Evolutionary conservation across 2,113 vertebrate genomes (phyloP).

Genomic region (Gasterosteus aculeatus): DNA sequence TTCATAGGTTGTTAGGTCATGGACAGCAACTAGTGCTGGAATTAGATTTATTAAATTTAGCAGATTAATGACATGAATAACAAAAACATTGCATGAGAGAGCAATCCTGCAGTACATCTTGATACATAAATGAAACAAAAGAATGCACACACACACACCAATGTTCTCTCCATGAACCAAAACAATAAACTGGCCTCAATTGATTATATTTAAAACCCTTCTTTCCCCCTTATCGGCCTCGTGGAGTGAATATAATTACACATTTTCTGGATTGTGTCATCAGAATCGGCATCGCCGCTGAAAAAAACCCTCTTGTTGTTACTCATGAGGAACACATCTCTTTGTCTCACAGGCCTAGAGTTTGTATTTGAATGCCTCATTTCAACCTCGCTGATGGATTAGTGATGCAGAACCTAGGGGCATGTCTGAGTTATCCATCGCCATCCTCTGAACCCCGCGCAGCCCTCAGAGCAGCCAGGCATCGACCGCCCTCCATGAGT

Average conservation of each 20-base stretch:
- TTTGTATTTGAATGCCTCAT: slow-evolving; percentile 14
- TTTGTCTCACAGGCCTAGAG: slow-evolving; percentile 9
- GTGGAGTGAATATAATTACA: slow-evolving; percentile 21
- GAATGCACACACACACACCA: background rate
- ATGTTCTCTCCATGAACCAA: too few species aligned
- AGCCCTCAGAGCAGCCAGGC: slow-evolving; percentile 30
- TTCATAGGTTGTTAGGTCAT: background rate
- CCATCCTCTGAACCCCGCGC: slow-evolving; percentile 19
- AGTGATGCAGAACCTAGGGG: slow-evolving; percentile 22
- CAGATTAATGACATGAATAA: background rate
- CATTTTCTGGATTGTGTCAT: slow-evolving; percentile 10
- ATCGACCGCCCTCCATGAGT: slow-evolving; percentile 60
- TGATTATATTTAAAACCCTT: background rate
- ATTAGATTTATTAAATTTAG: background rate
- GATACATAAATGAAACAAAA: background rate
- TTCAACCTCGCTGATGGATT: slow-evolving; percentile 35
- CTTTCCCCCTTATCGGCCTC: background rate
- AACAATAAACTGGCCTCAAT: background rate
- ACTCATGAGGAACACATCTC: background rate
- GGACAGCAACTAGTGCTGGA: background rate
- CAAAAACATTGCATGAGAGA: background rate
- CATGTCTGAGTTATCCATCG: slow-evolving; percentile 55
- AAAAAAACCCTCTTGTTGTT: slow-evolving; percentile 16
- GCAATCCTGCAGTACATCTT: background rate
- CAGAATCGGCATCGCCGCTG: background rate